Percentiles rank a stretch among this genome's conserved stretches.
Conservation (phyloP, 2,888 invertebrate species). For the Drosophila nigricruria region DNA sequence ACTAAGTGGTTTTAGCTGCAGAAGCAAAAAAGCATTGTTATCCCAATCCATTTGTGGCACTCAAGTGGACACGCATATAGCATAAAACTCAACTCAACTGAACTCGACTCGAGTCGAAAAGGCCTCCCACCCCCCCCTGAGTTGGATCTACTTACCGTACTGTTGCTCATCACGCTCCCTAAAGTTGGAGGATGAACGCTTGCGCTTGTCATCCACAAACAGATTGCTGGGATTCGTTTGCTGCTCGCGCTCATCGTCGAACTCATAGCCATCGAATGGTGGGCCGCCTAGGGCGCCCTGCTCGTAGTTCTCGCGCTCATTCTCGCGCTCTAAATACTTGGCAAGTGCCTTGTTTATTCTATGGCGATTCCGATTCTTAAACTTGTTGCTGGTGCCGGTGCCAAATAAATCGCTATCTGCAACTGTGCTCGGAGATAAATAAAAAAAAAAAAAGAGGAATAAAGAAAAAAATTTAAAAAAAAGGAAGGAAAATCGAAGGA, state of each 20-base stretch:
- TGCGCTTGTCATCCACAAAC: slow-evolving; percentile 79
- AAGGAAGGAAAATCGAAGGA: slow-evolving; percentile 8
- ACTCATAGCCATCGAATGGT: slow-evolving; percentile 78
- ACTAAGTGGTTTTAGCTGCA: slow-evolving; percentile 67
- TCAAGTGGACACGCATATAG: slow-evolving; percentile 42
- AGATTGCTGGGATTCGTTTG: slow-evolving; percentile 57
- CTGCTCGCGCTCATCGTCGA: slow-evolving; percentile 74
- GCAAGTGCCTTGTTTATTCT: slow-evolving; percentile 84
- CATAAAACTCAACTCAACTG: not conserved
- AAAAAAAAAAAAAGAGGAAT: not conserved
- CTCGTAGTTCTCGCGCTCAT: slow-evolving; percentile 74
- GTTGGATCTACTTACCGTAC: slow-evolving; percentile 78
- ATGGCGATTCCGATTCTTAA: slow-evolving; percentile 81
- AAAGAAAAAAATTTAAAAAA: slow-evolving; percentile 43
- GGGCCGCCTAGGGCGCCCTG: slow-evolving; percentile 54
- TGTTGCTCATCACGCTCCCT: slow-evolving; percentile 84
- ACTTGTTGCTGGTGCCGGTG: slow-evolving; percentile 67
- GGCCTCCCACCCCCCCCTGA: not conserved
- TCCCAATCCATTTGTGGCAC: slow-evolving; percentile 55
- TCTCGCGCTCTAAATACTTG: slow-evolving; percentile 83
- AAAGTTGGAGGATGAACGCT: slow-evolving; percentile 81
- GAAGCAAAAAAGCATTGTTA: slow-evolving; percentile 60
- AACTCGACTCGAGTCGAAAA: not conserved
- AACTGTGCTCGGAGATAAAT: slow-evolving; percentile 38
- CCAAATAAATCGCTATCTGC: slow-evolving; percentile 75